These are phyloP conservation scores for Triops cancriformis DNA, from an alignment of 1,140 invertebrate species.

Conservation along the genomic window DNA sequence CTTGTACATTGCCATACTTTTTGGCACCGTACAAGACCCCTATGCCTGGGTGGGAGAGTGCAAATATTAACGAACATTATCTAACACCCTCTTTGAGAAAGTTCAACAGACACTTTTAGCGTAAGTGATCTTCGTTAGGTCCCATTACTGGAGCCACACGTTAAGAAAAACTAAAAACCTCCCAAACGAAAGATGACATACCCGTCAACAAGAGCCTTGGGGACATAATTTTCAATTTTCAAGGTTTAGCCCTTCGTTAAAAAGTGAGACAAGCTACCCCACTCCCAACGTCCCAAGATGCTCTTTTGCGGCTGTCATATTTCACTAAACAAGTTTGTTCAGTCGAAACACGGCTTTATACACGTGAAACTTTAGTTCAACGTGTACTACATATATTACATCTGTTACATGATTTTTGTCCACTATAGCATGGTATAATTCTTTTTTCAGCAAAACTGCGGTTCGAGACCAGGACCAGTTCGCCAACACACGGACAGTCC, in stretches of 20 bases:
- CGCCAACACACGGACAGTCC: no score
- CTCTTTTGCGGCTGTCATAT: background rate
- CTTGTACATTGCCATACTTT: background rate
- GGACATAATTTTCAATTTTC: background rate
- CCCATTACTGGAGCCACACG: background rate
- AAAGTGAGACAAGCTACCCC: no score
- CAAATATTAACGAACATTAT: conserved; percentile 5
- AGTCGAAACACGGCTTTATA: no score
- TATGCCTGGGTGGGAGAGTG: background rate
- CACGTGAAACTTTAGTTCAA: no score
- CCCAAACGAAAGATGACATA: background rate
- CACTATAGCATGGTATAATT: no score
- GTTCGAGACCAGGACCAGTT: no score
- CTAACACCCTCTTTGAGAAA: background rate
- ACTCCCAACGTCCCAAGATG: no score
- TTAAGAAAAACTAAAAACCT: background rate
- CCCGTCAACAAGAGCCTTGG: background rate
- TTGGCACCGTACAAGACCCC: background rate
- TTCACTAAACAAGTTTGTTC: background rate
- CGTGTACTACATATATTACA: no score
- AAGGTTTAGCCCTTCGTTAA: background rate
- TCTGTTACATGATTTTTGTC: no score
- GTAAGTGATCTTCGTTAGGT: conserved; percentile 1
- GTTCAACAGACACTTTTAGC: background rate
- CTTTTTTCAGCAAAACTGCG: no score